phyloP scores from a whole-genome alignment of 2,888 invertebrate species.

The Marronus borbonicus region DNA sequence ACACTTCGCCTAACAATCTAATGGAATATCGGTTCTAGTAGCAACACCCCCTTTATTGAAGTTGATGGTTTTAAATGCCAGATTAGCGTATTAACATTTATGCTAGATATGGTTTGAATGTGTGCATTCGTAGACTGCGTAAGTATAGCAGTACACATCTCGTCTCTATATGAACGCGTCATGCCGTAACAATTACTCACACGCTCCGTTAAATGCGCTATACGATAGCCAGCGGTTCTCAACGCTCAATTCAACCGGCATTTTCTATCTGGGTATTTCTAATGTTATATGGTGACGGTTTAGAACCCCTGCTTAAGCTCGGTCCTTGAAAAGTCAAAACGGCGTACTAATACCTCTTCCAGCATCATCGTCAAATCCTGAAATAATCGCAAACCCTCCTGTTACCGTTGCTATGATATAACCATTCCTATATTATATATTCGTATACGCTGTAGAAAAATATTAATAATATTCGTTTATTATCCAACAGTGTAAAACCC shows the following conservation, averaged over 20 bases:
- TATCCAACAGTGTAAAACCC: too few species aligned
- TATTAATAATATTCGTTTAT: too few species aligned
- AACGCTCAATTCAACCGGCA: constrained; percentile 35
- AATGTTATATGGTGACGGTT: neutral
- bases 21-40: constrained; percentile 54
- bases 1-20: constrained; percentile 30
- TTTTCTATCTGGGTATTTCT: neutral
- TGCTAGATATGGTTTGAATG: constrained; percentile 68
- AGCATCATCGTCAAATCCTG: neutral
- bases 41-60: constrained; percentile 59
- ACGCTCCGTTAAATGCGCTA: constrained; percentile 60
- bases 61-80: constrained; percentile 68
- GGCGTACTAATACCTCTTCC: constrained; percentile 60
- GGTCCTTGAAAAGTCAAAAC: constrained; percentile 61
- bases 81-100: constrained; percentile 70
- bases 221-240: constrained; percentile 53
- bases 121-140: constrained; percentile 65
- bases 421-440: neutral
- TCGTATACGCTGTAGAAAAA: too few species aligned
- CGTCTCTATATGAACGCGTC: constrained; percentile 59
- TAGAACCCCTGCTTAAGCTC: constrained; percentile 52
- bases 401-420: neutral
- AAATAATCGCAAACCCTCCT: constrained; percentile 55
- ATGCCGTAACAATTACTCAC: constrained; percentile 64
- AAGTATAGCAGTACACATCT: constrained; percentile 63